phyloP scores from a whole-genome alignment of 2,113 vertebrate species.

The Platanista minor region DNA sequence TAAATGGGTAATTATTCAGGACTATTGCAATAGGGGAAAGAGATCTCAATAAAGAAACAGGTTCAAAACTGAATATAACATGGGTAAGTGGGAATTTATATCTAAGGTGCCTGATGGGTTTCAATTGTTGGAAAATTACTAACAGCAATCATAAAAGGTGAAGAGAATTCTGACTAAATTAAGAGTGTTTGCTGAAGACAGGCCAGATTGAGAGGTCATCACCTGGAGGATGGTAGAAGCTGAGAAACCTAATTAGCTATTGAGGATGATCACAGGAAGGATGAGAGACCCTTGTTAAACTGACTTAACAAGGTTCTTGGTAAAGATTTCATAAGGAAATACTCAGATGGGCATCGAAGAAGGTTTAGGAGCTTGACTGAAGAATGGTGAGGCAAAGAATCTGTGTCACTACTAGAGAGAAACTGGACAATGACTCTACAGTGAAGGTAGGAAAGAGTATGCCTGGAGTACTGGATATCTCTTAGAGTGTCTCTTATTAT shows the following conservation, averaged over 20 bases:
- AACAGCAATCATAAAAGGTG: neutral
- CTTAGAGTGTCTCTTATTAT: no score
- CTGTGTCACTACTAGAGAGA: no score
- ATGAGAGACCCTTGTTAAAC: neutral
- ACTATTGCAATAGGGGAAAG: neutral
- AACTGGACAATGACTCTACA: no score
- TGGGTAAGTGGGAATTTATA: no score
- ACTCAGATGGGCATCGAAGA: neutral
- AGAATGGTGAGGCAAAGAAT: no score
- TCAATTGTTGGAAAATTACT: neutral
- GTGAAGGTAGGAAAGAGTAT: no score
- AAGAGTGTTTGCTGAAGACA: neutral
- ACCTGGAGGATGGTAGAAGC: neutral
- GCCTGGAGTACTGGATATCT: no score
- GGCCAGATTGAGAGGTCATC: neutral
- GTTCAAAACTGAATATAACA: neutral
- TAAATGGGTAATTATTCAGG: neutral
- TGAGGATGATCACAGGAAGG: neutral
- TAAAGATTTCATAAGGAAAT: neutral
- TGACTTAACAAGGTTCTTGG: neutral
- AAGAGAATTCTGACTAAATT: neutral
- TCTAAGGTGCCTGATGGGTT: neutral
- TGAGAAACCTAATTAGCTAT: neutral
- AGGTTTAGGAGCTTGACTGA: neutral
- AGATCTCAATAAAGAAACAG: no score